phyloP scores from a whole-genome alignment of 2,113 vertebrate species.

The Lagopus leucura region DNA sequence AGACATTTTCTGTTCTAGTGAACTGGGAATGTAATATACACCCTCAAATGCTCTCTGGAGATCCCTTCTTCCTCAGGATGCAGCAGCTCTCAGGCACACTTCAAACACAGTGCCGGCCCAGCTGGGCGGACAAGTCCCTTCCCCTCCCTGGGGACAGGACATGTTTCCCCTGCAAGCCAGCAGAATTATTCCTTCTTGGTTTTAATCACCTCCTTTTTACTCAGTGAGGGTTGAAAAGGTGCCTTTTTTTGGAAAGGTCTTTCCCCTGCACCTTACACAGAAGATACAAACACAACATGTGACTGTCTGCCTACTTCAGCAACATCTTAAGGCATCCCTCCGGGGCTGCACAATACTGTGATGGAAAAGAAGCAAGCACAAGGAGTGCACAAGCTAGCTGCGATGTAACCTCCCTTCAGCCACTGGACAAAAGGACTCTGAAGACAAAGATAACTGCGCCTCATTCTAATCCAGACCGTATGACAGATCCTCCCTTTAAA shows the following conservation, averaged over 20 bases:
- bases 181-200: background rate
- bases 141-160: background rate
- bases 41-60: background rate
- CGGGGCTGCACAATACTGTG: background rate
- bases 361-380: background rate
- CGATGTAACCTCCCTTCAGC: background rate
- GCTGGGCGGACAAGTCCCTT: accelerated
- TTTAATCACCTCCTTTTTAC: background rate
- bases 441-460: background rate
- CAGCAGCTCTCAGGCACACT: background rate
- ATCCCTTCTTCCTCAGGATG: background rate
- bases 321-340: background rate
- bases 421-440: background rate
- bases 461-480: background rate
- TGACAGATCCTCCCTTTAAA: background rate
- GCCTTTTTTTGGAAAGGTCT: background rate
- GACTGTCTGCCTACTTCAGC: background rate
- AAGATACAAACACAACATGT: background rate
- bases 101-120: background rate
- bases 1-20: background rate
- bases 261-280: background rate
- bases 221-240: background rate
- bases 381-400: background rate
- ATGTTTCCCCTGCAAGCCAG: background rate
- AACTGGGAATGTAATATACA: background rate